Base-by-base conservation (phyloP, 2,113 vertebrate genomes). In the Scatophagus argus region DNA sequence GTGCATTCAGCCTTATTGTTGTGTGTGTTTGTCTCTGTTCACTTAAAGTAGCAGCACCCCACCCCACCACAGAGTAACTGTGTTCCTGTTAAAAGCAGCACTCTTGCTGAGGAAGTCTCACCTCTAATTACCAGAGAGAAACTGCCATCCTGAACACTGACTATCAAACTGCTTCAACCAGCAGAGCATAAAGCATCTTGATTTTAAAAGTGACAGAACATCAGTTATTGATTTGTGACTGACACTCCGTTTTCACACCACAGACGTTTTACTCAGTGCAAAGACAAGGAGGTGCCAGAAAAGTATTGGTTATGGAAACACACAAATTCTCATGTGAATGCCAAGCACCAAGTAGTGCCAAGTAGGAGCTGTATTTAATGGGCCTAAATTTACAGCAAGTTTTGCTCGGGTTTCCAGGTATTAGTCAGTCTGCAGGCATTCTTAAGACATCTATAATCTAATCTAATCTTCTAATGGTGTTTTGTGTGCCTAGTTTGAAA, bases 81-180 rank as follows among this genome's bases (percentile, higher is more conserved):
- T 34, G n/a, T 17, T 44, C 12, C 29, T 25, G 27, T 29, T 71
- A 44, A 54, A 46, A 66, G 8, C 12, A n/a, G 21, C 2, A 0
- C 10, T 31, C 11, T 12, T 62, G 8, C 41, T 32, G 31, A 63
- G 14, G 14, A 56, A 71, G 27, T 68, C 61, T 61, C 54, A 41
- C 32, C 32, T 43, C n/a, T 32, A 47, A 44, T 71, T 23, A 64
- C 41, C 23, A 84, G 34, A 43, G 25, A 23, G 23, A 75, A 2
- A 51, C 38, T 11, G 36, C 17, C 41, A 6, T 25, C 51, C 25
- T 62, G 3, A 65, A 19, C 25, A 32, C 14, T 38, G 3, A 36
- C 41, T 19, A 44, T 39, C 12, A 64, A 46, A 34, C 43, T 51
- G 34, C 46, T 25, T 32, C 4, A n/a, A 34, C 19, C 13, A 32